These are phyloP conservation scores for Aphrophora alni DNA, from an alignment of 2,888 invertebrate genomes.

Conservation along the genomic window DNA sequence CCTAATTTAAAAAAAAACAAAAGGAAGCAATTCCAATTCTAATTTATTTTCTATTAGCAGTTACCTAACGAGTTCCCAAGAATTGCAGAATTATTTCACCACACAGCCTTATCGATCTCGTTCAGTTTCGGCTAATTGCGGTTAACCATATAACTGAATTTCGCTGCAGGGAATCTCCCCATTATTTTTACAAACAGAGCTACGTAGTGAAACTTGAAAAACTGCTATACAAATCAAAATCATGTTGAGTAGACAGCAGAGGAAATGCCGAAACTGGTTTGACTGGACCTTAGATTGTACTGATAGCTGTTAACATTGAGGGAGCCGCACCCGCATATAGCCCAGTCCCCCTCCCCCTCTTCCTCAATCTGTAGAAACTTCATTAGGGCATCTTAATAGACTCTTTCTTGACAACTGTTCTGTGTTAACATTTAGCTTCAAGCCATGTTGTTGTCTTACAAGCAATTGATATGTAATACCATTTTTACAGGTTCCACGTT, in stretches of 20 bases:
- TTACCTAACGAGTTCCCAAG: no score
- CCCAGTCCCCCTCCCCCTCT: neutral
- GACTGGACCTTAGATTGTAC: neutral
- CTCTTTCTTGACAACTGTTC: constrained; percentile 9
- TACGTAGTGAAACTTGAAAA: constrained; percentile 1
- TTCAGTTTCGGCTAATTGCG: neutral
- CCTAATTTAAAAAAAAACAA: no score
- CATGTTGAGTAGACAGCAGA: neutral
- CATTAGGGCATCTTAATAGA: neutral
- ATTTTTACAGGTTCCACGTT: no score
- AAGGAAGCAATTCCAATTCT: no score
- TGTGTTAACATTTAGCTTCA: neutral
- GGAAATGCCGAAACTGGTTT: neutral
- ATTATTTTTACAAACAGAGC: neutral
- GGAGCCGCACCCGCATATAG: neutral
- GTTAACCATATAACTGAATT: neutral
- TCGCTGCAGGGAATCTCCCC: neutral
- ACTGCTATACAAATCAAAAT: constrained; percentile 9
- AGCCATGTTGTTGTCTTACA: no score
- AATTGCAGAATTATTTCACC: no score
- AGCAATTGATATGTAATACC: no score
- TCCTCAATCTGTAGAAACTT: constrained; percentile 3
- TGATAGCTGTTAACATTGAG: neutral
- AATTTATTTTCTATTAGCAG: no score
- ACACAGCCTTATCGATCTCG: neutral